A percentile compares a stretch with the other conserved stretches of the same genome.
Conservation (phyloP, 2,113 vertebrate genomes). For the Triplophysa rosa region DNA sequence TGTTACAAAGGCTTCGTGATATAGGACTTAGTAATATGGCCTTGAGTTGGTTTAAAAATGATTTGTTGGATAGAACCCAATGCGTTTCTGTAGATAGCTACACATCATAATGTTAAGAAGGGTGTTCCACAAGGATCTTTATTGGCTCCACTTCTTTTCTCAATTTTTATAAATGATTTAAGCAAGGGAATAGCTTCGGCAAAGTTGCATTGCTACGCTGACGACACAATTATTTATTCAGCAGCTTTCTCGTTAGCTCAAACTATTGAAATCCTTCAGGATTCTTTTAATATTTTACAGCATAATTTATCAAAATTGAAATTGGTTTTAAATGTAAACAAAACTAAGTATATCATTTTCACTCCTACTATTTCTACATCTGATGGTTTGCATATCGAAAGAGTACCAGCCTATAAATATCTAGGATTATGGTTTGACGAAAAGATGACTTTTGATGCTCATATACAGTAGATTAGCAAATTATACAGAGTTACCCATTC, state of each 20-base stretch:
- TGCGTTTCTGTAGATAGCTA: background rate
- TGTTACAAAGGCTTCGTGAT: background rate
- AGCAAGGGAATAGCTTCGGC: background rate
- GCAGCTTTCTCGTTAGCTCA: background rate
- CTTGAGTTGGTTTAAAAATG: background rate
- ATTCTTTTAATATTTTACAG: too few relatives aligned
- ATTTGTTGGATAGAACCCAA: background rate
- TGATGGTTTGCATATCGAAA: too few relatives aligned
- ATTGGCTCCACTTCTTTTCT: background rate
- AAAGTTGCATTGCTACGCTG: background rate
- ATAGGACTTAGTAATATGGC: background rate
- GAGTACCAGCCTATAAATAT: too few relatives aligned
- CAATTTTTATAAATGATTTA: background rate
- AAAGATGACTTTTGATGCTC: too few relatives aligned
- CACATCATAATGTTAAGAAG: background rate
- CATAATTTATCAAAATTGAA: too few relatives aligned
- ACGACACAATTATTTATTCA: background rate
- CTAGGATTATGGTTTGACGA: too few relatives aligned
- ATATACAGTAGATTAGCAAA: too few relatives aligned
- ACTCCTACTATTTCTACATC: too few relatives aligned
- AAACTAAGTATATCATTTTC: too few relatives aligned
- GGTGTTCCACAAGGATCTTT: background rate
- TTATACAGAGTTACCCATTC: too few relatives aligned
- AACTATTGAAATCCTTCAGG: background rate
- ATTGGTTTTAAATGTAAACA: too few relatives aligned